Conservation (phyloP, 2,797 vertebrate species). For the Acanthurus tractus region DNA sequence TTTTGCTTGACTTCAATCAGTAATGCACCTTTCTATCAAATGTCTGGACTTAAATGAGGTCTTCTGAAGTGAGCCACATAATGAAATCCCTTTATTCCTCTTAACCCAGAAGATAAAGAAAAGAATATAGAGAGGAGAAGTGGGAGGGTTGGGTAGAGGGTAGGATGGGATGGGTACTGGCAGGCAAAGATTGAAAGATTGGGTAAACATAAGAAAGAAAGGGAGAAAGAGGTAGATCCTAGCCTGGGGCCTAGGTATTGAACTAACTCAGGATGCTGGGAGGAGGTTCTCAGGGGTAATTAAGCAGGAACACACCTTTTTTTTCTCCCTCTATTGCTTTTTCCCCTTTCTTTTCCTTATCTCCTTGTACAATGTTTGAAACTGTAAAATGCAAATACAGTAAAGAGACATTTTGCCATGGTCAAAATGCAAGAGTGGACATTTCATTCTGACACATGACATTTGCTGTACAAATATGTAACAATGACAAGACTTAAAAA, state of each 20-base stretch:
- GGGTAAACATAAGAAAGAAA: conserved; percentile 56
- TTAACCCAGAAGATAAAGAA: conserved; percentile 50
- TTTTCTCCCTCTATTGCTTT: neutral
- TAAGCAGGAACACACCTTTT: conserved; percentile 37
- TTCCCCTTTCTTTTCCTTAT: neutral
- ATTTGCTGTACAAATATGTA: conserved; percentile 4
- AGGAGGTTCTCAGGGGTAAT: conserved; percentile 60
- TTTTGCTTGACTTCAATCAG: conserved; percentile 46
- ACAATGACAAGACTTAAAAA: neutral
- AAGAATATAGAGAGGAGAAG: conserved; percentile 25
- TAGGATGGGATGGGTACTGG: conserved; percentile 28
- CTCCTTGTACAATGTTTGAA: neutral
- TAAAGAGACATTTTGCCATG: conserved; percentile 9
- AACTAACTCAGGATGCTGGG: conserved; percentile 50
- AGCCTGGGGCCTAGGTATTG: conserved; percentile 60
- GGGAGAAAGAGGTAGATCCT: conserved; percentile 57
- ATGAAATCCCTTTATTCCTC: conserved; percentile 62
- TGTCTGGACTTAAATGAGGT: conserved; percentile 49
- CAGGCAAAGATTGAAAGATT: conserved; percentile 58
- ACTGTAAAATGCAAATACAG: conserved; percentile 18
- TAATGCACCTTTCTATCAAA: conserved; percentile 56
- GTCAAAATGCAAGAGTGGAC: neutral
- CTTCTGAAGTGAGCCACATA: conserved; percentile 63
- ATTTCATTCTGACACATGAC: neutral
- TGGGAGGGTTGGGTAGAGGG: conserved; percentile 9